Evolutionary conservation across 1,140 invertebrate genomes (phyloP).

Genomic region (Mesaphorura yosii): DNA sequence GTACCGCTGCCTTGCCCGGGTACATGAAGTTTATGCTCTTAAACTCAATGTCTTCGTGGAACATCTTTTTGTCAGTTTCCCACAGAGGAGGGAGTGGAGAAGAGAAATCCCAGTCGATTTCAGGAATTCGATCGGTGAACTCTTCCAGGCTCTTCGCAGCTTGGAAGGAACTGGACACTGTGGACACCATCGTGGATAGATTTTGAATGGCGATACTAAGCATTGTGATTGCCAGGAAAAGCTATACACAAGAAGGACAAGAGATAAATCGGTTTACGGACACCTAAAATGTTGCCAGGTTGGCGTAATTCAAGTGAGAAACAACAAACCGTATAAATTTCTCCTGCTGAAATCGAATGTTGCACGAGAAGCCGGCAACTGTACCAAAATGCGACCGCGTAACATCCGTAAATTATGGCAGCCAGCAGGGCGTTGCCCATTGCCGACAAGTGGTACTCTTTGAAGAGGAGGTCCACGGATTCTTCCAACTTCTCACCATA

Average conservation of each 20-base stretch:
- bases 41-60: too few species aligned
- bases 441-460: slow-evolving; percentile 54
- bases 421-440: slow-evolving; percentile 37
- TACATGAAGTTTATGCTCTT: slow-evolving; percentile 63
- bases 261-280: too few species aligned
- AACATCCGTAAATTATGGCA: slow-evolving; percentile 1
- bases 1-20: slow-evolving; percentile 54
- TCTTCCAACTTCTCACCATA: slow-evolving; percentile 41
- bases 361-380: background rate
- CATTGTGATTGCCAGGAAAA: background rate
- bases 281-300: background rate
- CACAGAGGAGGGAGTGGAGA: slow-evolving; percentile 49
- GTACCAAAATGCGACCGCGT: slow-evolving; percentile 2
- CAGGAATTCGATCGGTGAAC: slow-evolving; percentile 58
- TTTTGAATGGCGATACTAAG: background rate
- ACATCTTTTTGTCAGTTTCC: too few species aligned
- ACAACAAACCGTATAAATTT: slow-evolving; percentile 4
- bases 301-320: slow-evolving; percentile 1
- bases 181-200: too few species aligned
- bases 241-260: too few species aligned
- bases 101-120: slow-evolving; percentile 53
- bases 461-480: slow-evolving; percentile 38
- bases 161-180: slow-evolving; percentile 34
- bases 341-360: background rate
- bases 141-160: slow-evolving; percentile 56